Base-by-base conservation (phyloP, 2,888 invertebrate genomes). In the Eupithecia insigniata region DNA sequence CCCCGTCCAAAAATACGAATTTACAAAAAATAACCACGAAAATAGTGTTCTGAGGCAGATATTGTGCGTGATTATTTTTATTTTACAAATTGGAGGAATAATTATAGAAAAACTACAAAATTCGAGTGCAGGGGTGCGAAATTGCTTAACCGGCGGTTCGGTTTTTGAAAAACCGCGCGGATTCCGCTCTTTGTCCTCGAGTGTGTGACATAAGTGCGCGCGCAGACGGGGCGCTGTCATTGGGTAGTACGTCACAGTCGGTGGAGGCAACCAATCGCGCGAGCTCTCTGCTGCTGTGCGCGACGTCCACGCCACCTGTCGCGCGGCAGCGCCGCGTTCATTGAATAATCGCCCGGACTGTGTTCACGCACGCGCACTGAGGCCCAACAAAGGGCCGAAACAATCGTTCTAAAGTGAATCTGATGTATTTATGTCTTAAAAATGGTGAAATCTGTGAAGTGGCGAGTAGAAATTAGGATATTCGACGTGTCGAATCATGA, bases 401-500 rank as follows among this genome's bases (percentile, higher is more conserved):
- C 92, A 91, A 89, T 90, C 90, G 90, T 88, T 92, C 87, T 84
- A 85, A 93, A 94, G 91, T 92, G 91, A 92, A 92, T 92, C 95
- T 95, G 95, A 96, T 96, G 96, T 95, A 96, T 96, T 95, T 95
- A 96, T 96, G 96, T 96, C 95, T 95, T 96, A 96, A 97, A 96
- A 96, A 97, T 97, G 97, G 96, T 96, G 96, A 96, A 96, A 96
- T 96, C 95, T 95, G 96, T 96, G 95, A 96, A 96, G 96, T 96
- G 95, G 96, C 96, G 96, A 96, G 96, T 96, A 95, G 96, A 95
- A 96, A 96, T 96, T 97, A 97, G 96, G 96, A 96, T 96, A 96
- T 96, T 96, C 95, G 95, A 95, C 95, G 96, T 96, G 94, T 96
- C 96, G 95, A 97, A 97, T 95, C 97, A 97, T 97, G 97, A 97